Base-by-base conservation (phyloP, 2,888 invertebrate species). In the Acronicta psi region DNA sequence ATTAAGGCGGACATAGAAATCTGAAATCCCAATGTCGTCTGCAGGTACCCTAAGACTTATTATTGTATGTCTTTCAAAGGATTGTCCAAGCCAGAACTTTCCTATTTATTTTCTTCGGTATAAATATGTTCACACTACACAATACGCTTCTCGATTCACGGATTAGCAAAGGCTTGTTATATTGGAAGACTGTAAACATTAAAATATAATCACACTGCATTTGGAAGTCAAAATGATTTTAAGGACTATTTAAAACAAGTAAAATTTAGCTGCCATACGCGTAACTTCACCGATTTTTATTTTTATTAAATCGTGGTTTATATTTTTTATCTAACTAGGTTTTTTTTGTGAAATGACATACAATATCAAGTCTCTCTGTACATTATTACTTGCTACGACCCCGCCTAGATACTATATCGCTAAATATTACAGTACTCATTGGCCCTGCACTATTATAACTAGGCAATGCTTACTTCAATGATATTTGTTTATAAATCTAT, bases 361-460 rank as follows among this genome's bases (percentile, higher is more conserved):
- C 82, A 82, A 81, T 77, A 83, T 73, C 62, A 73, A 72, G 71
- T 64, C 71, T 59, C 46, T 64, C 73, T 73, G 70, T 67, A 59
- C 58, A 65, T 77, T 83, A 80, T 83, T 81, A 77, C 82, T 82
- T 78, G 70, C 81, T 77, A 71, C 73, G 75, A 75, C 73, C 73
- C 73, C 73, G 57, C 69, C 68, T 75, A 76, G 54, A 58, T 52
- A 68, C 57, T 62, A 78, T 69, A 63, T 71, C 73, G 74, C 69
- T 76, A 77, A 77, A 74, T 79, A 72, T 77, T 83, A 84, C 79
- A 82, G 84, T 85, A 84, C 79, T 85, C 84, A 85, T 85, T 86
- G 86, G 87, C 86, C 87, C 86, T 83, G 83, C 75, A 77, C 78
- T 81, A 82, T 72, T 73, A 72, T 69, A 77, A 80, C 79, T 84